Percentiles rank a stretch among this genome's conserved stretches.
phyloP scores from a whole-genome alignment of 2,888 invertebrate genomes.

The Limenitis camilla region DNA sequence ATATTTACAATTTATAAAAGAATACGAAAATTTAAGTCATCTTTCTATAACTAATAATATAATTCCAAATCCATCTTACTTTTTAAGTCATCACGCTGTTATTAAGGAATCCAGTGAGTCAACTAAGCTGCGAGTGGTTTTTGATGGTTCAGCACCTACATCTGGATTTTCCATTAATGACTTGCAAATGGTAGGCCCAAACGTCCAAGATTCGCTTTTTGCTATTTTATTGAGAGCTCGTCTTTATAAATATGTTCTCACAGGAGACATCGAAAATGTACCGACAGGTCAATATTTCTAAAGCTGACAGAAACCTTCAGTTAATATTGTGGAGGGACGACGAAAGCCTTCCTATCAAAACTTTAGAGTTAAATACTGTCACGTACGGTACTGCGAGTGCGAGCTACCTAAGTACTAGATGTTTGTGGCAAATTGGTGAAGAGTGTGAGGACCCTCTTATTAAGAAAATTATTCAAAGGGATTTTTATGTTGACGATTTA shows the following conservation, averaged over 20 bases:
- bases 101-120: neutral
- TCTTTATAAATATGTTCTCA: constrained; percentile 13
- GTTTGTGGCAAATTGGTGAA: constrained; percentile 21
- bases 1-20: constrained; percentile 9
- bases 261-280: constrained; percentile 1
- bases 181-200: constrained; percentile 27
- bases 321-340: neutral
- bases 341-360: neutral
- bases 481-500: constrained; percentile 22
- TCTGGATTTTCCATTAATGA: no score
- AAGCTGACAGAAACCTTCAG: neutral
- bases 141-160: no score
- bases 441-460: constrained; percentile 20
- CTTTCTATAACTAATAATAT: neutral
- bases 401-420: constrained; percentile 13
- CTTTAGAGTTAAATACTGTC: constrained; percentile 22
- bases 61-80: neutral
- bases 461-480: constrained; percentile 6
- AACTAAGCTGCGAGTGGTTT: no score
- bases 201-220: constrained; percentile 19
- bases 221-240: constrained; percentile 13
- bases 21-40: constrained; percentile 11
- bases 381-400: constrained; percentile 22
- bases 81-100: neutral
- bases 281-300: neutral